Evolutionary conservation across 2,888 invertebrate species (phyloP), one percentile per base, ranked within the genome.

Genomic region (Onchidella celtica): DNA sequence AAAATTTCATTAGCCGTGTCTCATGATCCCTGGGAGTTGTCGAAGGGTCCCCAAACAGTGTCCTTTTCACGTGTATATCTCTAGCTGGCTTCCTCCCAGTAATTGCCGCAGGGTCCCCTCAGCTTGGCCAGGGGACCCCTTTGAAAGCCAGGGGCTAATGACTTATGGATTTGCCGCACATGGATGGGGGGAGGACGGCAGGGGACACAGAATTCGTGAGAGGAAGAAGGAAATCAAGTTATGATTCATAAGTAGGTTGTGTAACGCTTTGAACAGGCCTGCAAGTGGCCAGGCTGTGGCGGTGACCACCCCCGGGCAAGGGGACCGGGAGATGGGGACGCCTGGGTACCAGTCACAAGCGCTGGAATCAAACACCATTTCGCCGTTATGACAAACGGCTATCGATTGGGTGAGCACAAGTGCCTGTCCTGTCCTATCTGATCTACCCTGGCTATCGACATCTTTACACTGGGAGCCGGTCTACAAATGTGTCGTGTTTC

Each of bases 1-100:
- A 63, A 40, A 32, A 76, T 66, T 76, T 76, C 75, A 76, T 76
- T 76, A 76, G 75, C 75, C 75, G 6, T 76, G 75, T 76, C 75
- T 63, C n/a, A 32, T 76, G 75, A 63, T 65, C 75, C n/a, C 32
- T 63, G 40, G 65, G 65, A 65, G 65, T 47, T 40, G 27, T 27
- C 55, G 14, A 21, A 32, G 29, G 59, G 75, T 76, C 75, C 75
- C 75, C 47, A 65, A 65, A 65, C 75, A 32, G 75, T 65, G 75
- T 63, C 75, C 63, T 59, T 65, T 76, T 63, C 65, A 65, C 47
- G 29, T 17, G 36, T 27, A 36, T 38, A 59, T 38, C 36, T 38
- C 74, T 17, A 17, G 61, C 57, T 59, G 57, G 36, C 32, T 65
- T 76, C 75, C 75, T 63, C 24, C 65, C 17, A 74, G 74, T 61